Percentiles rank a stretch among this genome's conserved stretches.
phyloP scores from a whole-genome alignment of 2,888 invertebrate species.

The Drosophila neutralis region DNA sequence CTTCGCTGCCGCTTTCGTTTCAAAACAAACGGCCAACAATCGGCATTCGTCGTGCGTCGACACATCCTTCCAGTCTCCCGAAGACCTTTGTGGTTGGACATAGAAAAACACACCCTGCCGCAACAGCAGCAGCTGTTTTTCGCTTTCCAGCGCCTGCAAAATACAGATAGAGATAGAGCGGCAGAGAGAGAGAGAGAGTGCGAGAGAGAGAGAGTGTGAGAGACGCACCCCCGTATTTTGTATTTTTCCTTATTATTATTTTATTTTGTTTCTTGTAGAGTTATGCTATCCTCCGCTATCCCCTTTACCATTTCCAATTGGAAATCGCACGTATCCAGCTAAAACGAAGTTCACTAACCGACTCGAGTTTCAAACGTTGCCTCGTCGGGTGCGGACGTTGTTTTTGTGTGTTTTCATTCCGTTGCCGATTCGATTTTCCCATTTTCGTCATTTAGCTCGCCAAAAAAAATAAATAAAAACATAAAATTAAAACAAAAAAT shows the following conservation, averaged over 20 bases:
- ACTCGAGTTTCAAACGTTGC: constrained; percentile 76
- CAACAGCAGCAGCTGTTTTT: constrained; percentile 65
- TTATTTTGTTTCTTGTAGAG: constrained; percentile 52
- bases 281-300: constrained; percentile 40
- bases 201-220: background rate
- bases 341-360: constrained; percentile 79
- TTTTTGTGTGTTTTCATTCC: constrained; percentile 18
- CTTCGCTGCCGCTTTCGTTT: constrained; percentile 62
- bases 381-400: constrained; percentile 70
- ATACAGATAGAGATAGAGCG: background rate
- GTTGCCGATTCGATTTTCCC: constrained; percentile 3
- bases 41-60: constrained; percentile 19
- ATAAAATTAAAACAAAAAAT: background rate
- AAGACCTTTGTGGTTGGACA: constrained; percentile 52
- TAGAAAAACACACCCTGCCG: constrained; percentile 59
- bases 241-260: constrained; percentile 2
- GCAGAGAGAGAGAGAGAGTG: background rate
- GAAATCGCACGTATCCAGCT: constrained; percentile 51
- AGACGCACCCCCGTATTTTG: constrained; percentile 54
- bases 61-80: constrained; percentile 65
- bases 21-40: constrained; percentile 69
- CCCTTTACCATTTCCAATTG: constrained; percentile 70
- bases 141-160: constrained; percentile 58
- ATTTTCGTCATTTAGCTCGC: background rate
- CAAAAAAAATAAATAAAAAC: background rate